phyloP scores from a whole-genome alignment of 1,140 invertebrate species.

The Polypedilum vanderplanki region DNA sequence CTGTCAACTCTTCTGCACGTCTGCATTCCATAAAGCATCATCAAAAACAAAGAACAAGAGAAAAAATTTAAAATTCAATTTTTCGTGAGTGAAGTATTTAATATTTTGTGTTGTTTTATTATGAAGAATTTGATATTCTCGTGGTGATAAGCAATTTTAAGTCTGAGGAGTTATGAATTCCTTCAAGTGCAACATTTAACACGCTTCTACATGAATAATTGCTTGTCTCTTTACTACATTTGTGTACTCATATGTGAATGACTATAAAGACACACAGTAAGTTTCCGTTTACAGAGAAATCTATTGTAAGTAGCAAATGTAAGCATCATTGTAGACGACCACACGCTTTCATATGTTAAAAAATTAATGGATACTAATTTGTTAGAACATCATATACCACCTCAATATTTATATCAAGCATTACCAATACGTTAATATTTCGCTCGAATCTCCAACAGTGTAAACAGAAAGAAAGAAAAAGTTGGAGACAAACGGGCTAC shows the following conservation, averaged over 20 bases:
- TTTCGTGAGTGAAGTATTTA: neutral
- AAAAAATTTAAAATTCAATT: constrained; percentile 8
- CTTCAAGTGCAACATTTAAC: constrained; percentile 18
- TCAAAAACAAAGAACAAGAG: neutral
- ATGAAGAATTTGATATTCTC: constrained; percentile 4
- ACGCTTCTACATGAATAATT: constrained; percentile 12
- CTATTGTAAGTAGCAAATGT: neutral
- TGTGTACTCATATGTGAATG: neutral
- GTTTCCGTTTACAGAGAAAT: neutral
- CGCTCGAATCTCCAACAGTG: neutral
- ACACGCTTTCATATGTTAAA: neutral
- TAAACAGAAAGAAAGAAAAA: no score
- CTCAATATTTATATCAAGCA: neutral
- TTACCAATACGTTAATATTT: constrained; percentile 5
- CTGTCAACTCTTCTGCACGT: neutral
- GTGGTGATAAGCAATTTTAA: constrained; percentile 1
- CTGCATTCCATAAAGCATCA: constrained; percentile 11
- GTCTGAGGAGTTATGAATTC: constrained; percentile 10
- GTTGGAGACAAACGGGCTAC: constrained; percentile 24
- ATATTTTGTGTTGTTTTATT: neutral
- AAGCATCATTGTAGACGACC: constrained; percentile 8
- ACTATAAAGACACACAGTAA: neutral
- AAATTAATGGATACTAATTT: constrained; percentile 22
- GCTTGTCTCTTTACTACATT: constrained; percentile 10
- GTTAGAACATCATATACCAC: constrained; percentile 4